Conservation (phyloP, 2,888 invertebrate species). For the Oscheius myriophilus region DNA sequence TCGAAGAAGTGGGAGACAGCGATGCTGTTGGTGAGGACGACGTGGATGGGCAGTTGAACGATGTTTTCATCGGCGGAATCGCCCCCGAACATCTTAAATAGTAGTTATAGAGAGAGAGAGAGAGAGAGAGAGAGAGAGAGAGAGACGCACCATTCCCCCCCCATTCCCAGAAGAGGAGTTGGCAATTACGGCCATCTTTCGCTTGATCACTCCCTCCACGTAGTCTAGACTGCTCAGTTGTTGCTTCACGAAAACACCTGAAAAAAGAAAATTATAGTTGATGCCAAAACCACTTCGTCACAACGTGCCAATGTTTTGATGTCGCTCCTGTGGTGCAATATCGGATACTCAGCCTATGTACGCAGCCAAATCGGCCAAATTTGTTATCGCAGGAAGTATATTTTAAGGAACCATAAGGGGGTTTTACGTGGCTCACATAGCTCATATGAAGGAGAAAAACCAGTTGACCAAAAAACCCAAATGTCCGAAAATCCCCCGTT, state of each 20-base stretch:
- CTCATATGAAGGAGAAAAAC: too few relatives aligned
- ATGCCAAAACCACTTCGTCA: too few relatives aligned
- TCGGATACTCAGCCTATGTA: too few relatives aligned
- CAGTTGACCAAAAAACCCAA: too few relatives aligned
- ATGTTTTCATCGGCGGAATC: conserved; percentile 39
- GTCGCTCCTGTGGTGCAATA: too few relatives aligned
- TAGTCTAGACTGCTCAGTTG: conserved; percentile 86
- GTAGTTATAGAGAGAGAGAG: too few relatives aligned
- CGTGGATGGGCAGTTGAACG: conserved; percentile 77
- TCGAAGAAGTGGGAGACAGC: conserved; percentile 83
- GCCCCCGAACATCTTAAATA: conserved; percentile 7
- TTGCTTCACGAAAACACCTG: conserved; percentile 83
- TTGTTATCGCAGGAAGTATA: too few relatives aligned
- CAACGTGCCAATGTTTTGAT: too few relatives aligned
- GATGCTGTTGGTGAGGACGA: conserved; percentile 81
- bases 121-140: conserved; percentile 1
- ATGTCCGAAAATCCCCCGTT: too few relatives aligned
- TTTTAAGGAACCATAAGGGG: too few relatives aligned
- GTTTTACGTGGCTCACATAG: too few relatives aligned
- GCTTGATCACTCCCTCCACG: conserved; percentile 74
- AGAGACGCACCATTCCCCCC: conserved; percentile 27
- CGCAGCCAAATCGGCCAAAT: too few relatives aligned
- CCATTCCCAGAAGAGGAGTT: conserved; percentile 30
- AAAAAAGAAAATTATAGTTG: conserved; percentile 21
- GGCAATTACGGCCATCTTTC: conserved; percentile 73